Conservation (phyloP, 2,888 invertebrate species). For the Chouioia cunea region DNA sequence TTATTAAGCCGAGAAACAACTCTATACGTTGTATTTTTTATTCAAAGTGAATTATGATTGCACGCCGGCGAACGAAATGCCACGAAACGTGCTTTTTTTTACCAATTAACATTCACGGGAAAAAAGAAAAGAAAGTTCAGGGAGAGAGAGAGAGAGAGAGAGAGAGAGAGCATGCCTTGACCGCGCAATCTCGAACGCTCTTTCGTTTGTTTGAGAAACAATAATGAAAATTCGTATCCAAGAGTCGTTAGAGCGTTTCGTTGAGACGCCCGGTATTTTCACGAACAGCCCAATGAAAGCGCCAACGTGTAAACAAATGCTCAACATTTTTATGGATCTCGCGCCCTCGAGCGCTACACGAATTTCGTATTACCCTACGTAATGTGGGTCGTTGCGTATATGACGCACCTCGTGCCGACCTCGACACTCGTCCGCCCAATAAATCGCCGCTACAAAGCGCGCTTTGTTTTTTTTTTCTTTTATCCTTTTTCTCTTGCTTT, state of each 20-base stretch:
- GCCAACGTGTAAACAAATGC: background rate
- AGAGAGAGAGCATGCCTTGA: too few relatives aligned
- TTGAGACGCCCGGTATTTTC: background rate
- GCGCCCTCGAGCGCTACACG: slow-evolving; percentile 10
- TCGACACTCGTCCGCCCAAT: slow-evolving; percentile 47
- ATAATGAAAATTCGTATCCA: too few relatives aligned
- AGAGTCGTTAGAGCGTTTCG: too few relatives aligned
- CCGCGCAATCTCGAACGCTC: too few relatives aligned
- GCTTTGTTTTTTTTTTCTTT: slow-evolving; percentile 45
- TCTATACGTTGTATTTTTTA: slow-evolving; percentile 26
- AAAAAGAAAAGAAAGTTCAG: too few relatives aligned
- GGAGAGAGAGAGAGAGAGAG: too few relatives aligned
- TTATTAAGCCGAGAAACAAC: slow-evolving; percentile 36
- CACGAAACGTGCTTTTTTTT: background rate
- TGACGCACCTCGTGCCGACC: slow-evolving; percentile 38
- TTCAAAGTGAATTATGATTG: slow-evolving; percentile 22
- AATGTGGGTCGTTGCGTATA: slow-evolving; percentile 24
- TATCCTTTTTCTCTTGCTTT: background rate
- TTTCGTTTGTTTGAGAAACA: too few relatives aligned
- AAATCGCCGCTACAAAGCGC: slow-evolving; percentile 54
- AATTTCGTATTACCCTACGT: slow-evolving; percentile 35
- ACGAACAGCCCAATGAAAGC: background rate
- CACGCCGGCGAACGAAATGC: slow-evolving; percentile 3
- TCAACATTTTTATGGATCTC: slow-evolving; percentile 24
- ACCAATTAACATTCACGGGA: background rate